A percentile compares a stretch with the other conserved stretches of the same genome.
phyloP scores from a whole-genome alignment of 2,797 vertebrate genomes.

The Artibeus lituratus region DNA sequence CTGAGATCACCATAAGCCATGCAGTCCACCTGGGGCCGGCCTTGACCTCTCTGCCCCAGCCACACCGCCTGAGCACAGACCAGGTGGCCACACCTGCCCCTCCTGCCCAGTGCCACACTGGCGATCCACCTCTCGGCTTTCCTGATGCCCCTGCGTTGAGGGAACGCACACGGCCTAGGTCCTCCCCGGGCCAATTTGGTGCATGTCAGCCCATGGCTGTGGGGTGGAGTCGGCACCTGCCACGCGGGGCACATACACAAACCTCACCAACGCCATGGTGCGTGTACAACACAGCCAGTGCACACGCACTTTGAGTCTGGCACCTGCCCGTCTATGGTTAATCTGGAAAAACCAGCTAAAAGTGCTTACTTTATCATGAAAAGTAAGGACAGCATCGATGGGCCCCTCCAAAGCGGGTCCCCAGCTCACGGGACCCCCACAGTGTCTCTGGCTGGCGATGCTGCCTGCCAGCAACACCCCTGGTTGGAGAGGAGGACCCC shows the following conservation, averaged over 20 bases:
- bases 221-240: rapidly evolving
- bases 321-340: rapidly evolving
- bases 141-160: rapidly evolving
- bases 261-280: rapidly evolving
- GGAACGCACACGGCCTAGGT: rapidly evolving
- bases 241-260: rapidly evolving
- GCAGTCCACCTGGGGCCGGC: rapidly evolving
- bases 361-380: background rate
- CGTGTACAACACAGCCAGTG: rapidly evolving
- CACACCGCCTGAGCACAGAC: rapidly evolving
- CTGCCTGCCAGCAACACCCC: background rate
- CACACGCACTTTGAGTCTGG: rapidly evolving
- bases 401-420: background rate
- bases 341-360: background rate
- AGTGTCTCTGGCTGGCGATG: rapidly evolving
- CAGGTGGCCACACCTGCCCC: rapidly evolving
- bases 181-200: rapidly evolving
- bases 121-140: rapidly evolving
- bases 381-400: background rate
- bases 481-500: rapidly evolving
- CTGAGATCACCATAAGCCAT: rapidly evolving
- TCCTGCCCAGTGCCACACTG: rapidly evolving
- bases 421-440: rapidly evolving
- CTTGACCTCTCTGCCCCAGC: background rate
- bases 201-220: rapidly evolving